Evolutionary conservation across 2,113 vertebrate genomes (phyloP), one percentile per base, ranked within the genome.

Genomic region (Amazona guildingii): DNA sequence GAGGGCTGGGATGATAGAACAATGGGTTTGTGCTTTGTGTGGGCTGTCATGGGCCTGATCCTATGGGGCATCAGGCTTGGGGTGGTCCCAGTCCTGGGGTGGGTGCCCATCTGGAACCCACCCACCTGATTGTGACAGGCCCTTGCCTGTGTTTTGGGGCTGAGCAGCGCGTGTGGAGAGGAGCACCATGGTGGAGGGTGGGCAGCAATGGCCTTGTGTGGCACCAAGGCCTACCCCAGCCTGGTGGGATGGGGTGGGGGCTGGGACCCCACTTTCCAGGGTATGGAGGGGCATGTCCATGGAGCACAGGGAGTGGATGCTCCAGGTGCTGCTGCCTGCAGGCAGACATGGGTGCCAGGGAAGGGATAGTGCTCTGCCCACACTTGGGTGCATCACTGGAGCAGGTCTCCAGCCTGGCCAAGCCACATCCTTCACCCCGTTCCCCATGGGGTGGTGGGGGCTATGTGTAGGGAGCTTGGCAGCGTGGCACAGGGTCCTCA

Each of bases 21-120:
- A 16, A 4, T 25, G 44, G 13, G 6, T 24, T 46, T 49, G 51
- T 18, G 35, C 13, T 88, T n/a, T 41, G 0, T 10, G 20, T 4
- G 55, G 31, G n/a, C 8, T 20, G 14, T 16, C 1, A 0, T 0
- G 21, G 37, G 10, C 39, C 44, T 44, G n/a, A 24, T 59, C 37
- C 59, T 16, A 3, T 17, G 83, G 39, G 52, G 41, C 24, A 76
- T 14, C 28, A 41, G 24, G 48, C 17, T 3, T 13, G 28, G 62
- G 14, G 13, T 54, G 39, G 41, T 21, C 21, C 13, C 49, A 21
- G 39, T 17, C 59, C 59, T 62, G 59, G 11, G 29, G 44, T 51
- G 27, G 68, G 68, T 59, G 57, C 57, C 57, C 57, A 59, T 4
- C 57, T 14, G 6, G 21, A 21, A 35, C 33, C 33, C 28, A 33